Base-by-base conservation (phyloP, 2,888 invertebrate species). In the Netelia inedita region DNA sequence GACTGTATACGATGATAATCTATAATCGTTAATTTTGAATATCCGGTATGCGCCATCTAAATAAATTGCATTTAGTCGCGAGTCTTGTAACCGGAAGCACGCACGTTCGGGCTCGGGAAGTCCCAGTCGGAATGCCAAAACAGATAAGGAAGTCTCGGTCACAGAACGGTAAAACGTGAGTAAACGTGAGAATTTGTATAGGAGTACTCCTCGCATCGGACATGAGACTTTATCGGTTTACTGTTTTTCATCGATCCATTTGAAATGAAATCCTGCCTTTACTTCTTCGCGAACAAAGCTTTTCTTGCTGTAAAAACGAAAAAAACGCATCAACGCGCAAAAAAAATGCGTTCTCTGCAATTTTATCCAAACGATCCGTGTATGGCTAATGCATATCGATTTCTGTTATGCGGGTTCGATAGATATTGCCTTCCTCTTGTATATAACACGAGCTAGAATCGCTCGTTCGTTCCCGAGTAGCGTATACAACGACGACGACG, bases 71-170 rank as follows among this genome's bases (percentile, higher is more conserved):
- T 69, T 72, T 21, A 71, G 61, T 61, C 35, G 66, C 69, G 68
- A 23, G 53, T 35, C 73, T 57, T 59, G 65, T 57, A 5, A 74
- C 90, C 91, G 92, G 91, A 92, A 92, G 82, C 84, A 11, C 10
- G 41, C 68, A 76, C 81, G 78, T 79, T 74, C 59, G 50, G 43
- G 41, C 74, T 83, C 91, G 90, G 91, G 91, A 92, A 91, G 88
- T 85, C 41, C 46, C 86, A 61, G 81, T 79, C 88, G 89, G 90
- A 88, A 89, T 78, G 80, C 86, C 83, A 74, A 86, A 88, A 88
- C 91, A 88, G 89, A 92, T 91, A 91, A 89, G 91, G 92, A 73
- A 85, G 86, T 87, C 82, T 87, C 89, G 90, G 90, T 90, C 92
- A 89, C 66, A 61, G 82, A 91, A 92, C 92, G 91, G 91, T 91